Evolutionary conservation across 2,113 vertebrate genomes (phyloP).

Genomic region (Cyphomyrus discorhynchus): DNA sequence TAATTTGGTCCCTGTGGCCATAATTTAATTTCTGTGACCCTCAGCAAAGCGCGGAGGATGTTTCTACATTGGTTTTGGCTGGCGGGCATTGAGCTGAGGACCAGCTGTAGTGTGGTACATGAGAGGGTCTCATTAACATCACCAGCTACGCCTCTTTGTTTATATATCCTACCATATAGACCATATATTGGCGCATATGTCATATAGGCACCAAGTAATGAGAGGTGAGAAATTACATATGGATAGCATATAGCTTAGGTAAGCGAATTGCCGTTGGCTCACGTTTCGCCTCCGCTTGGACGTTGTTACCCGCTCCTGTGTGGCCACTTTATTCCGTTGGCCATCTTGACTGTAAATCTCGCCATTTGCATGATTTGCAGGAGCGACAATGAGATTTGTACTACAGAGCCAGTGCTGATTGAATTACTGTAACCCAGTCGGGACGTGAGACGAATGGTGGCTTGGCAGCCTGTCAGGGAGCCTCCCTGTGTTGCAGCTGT

Average conservation of each 20-base stretch:
- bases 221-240: neutral
- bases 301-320: neutral
- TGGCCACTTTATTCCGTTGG: neutral
- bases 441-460: too few relatives aligned
- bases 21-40: neutral
- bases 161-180: constrained; percentile 15
- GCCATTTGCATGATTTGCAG: neutral
- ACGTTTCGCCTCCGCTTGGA: neutral
- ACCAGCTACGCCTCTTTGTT: constrained; percentile 25
- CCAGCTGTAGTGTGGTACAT: constrained; percentile 14
- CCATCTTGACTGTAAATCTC: neutral
- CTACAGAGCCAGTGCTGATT: neutral
- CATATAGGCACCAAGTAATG: neutral
- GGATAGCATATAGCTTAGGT: neutral
- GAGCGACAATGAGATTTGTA: neutral
- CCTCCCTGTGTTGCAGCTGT: neutral
- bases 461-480: neutral
- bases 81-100: neutral
- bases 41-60: neutral
- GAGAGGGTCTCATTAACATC: constrained; percentile 34
- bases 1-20: neutral
- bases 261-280: neutral
- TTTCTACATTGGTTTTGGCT: neutral
- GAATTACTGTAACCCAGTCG: neutral
- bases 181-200: neutral